phyloP scores from a whole-genome alignment of 2,888 invertebrate species.

The Enoplolaimus lenunculus region DNA sequence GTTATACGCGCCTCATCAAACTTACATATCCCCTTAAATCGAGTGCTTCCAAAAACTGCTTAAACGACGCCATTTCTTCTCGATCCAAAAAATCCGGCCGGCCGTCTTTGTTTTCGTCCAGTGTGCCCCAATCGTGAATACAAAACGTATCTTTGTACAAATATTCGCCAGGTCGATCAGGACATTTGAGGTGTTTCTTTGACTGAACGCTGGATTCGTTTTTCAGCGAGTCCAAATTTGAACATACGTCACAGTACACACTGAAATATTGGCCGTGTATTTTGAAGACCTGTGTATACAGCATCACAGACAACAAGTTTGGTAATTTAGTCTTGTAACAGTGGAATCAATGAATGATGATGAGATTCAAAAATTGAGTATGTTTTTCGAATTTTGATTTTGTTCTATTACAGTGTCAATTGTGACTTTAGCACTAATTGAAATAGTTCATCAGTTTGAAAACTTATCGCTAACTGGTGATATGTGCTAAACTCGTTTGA shows the following conservation, averaged over 20 bases:
- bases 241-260: neutral
- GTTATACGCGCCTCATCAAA: too few relatives aligned
- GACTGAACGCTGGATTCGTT: neutral
- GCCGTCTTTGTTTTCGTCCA: neutral
- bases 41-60: neutral
- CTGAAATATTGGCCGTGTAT: neutral
- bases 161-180: neutral
- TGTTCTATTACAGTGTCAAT: too few relatives aligned
- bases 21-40: neutral
- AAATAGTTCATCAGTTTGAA: neutral
- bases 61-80: neutral
- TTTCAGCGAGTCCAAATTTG: neutral
- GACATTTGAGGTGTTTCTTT: neutral
- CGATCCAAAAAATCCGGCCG: neutral
- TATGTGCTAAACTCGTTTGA: too few relatives aligned
- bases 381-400: too few relatives aligned
- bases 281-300: neutral
- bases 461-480: neutral
- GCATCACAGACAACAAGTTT: too few relatives aligned
- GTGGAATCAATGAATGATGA: too few relatives aligned
- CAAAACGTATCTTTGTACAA: neutral
- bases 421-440: neutral
- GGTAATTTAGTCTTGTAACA: too few relatives aligned
- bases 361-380: too few relatives aligned
- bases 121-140: neutral